Evolutionary conservation across 2,113 vertebrate species (phyloP).

Genomic region (Natator depressus): DNA sequence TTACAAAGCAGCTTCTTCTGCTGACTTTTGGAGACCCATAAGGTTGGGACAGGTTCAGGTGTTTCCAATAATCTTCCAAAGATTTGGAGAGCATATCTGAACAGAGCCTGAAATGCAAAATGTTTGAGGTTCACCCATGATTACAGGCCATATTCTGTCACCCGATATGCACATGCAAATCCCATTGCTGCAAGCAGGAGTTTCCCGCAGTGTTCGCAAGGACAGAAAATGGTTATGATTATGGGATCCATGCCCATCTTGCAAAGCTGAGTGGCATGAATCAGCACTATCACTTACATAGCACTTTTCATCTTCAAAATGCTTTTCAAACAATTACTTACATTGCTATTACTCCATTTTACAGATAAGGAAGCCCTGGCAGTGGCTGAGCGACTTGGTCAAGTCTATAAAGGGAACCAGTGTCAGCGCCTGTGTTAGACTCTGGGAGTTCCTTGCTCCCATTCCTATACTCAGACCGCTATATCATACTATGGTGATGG

Average conservation of each 20-base stretch:
- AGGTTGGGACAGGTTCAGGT: not conserved
- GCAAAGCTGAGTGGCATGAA: not conserved
- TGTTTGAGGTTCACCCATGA: not conserved
- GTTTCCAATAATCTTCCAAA: not conserved
- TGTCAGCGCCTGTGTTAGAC: not conserved
- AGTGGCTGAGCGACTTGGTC: not conserved
- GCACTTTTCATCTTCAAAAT: not conserved
- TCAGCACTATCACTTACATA: not conserved
- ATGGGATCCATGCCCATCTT: not conserved
- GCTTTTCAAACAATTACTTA: not conserved
- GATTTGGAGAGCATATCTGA: not conserved
- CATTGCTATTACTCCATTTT: not conserved
- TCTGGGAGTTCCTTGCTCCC: not conserved
- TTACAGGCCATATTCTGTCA: not conserved
- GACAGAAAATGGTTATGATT: not conserved
- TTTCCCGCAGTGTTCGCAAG: not conserved
- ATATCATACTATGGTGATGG: too few species aligned
- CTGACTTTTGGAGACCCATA: not conserved
- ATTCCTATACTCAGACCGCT: not conserved
- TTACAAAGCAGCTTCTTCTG: too few species aligned
- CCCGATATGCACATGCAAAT: not conserved
- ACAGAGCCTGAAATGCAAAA: not conserved
- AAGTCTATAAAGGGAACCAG: not conserved
- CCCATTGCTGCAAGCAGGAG: not conserved
- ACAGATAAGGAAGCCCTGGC: not conserved